Base-by-base conservation (phyloP, 2,797 vertebrate genomes). In the Buceros bicornis region DNA sequence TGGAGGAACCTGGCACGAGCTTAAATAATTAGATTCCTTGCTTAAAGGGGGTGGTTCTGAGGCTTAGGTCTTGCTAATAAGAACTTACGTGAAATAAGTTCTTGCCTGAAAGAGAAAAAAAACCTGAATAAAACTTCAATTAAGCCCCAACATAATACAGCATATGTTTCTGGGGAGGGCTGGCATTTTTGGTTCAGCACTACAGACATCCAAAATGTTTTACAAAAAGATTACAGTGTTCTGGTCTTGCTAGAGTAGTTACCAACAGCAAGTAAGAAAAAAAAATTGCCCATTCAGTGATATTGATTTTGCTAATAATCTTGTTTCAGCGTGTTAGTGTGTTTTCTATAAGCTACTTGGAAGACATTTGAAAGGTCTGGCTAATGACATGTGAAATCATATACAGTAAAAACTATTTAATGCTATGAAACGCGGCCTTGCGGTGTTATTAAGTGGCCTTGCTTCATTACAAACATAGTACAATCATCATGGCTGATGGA, bases 351-450 rank as follows among this genome's bases (percentile, higher is more conserved):
- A 80, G n/a, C 58, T 80, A 17, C 51, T 94, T 54, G 42, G 79
- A 86, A 57, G 28, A 87, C 31, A 14, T 90, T 82, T 79, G 62
- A 82, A 79, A 89, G 96, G 69, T 64, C 81, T 95, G 76, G 31
- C 71, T 96, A 96, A 91, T 91, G 85, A 48, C 54, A 95, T 92
- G 86, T 91, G 80, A 97, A 96, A 96, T 92, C 74, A 65, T 90
- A 70, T 82, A 86, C 54, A 71, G 70, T 82, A 82, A 77, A 94
- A 92, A 69, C 81, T 72, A 64, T 76, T 82, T 48, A 45, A 74
- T 20, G 11, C 57, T 50, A 76, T 70, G 88, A 91, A 96, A 94
- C 64, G 53, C 60, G 47, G 93, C 91, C 82, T 95, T 47, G 2
- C 47, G 62, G 66, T 88, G 76, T 93, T 93, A 87, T 85, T 90